Conservation (phyloP, 2,113 vertebrate species). For the Myotis yumanensis region DNA sequence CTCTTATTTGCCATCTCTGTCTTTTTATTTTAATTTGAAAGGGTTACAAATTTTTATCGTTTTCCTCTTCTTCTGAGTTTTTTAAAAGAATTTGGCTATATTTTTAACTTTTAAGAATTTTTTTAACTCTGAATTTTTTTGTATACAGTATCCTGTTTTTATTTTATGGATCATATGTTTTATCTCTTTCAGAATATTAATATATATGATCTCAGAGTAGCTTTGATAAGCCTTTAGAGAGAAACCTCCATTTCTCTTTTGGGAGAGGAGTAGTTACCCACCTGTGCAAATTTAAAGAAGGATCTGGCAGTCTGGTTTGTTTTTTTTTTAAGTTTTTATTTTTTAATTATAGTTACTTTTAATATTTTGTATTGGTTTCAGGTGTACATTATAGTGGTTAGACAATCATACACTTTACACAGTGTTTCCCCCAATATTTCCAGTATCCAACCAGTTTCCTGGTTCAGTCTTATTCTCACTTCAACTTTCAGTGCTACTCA, state of each 20-base stretch:
- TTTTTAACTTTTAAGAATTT: conserved; percentile 37
- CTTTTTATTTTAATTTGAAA: conserved; percentile 51
- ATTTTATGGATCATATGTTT: neutral
- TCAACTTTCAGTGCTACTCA: neutral
- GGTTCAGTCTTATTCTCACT: neutral
- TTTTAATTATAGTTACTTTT: neutral
- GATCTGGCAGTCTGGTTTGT: neutral
- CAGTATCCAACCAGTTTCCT: neutral
- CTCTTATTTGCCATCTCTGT: neutral
- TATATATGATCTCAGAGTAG: neutral
- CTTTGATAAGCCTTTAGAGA: neutral
- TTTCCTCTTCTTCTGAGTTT: neutral
- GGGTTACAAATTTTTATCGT: conserved; percentile 31
- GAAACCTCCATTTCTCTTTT: neutral
- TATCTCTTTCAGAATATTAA: neutral
- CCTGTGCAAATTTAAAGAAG: neutral
- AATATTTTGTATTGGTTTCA: neutral
- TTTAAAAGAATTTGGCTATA: neutral
- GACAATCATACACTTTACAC: neutral
- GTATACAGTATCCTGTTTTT: neutral
- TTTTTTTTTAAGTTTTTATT: neutral
- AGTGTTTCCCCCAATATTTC: neutral
- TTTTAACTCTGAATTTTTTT: neutral
- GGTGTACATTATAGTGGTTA: neutral
- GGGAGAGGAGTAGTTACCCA: neutral